phyloP scores from a whole-genome alignment of 2,113 vertebrate genomes.

The Etheostoma spectabile region DNA sequence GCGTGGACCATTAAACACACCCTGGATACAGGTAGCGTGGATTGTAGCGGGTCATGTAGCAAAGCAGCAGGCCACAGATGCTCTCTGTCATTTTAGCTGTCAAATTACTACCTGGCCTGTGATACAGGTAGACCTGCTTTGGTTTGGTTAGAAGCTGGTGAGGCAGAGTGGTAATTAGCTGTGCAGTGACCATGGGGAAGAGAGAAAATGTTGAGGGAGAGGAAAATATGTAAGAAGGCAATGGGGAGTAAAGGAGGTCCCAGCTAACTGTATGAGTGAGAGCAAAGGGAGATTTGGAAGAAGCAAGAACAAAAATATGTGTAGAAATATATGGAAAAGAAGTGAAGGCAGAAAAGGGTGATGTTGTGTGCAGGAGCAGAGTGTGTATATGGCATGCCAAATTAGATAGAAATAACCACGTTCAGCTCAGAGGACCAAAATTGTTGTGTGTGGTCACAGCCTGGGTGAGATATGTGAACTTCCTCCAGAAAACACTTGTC shows the following conservation, averaged over 20 bases:
- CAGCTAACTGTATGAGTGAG: background rate
- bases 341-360: slow-evolving; percentile 21
- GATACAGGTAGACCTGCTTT: slow-evolving; percentile 19
- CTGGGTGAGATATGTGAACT: slow-evolving; percentile 50
- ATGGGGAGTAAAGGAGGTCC: slow-evolving; percentile 11
- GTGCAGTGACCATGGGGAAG: background rate
- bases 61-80: slow-evolving; percentile 49
- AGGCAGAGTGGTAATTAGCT: slow-evolving; percentile 52
- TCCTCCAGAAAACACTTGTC: slow-evolving; percentile 73
- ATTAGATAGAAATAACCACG: slow-evolving; percentile 65
- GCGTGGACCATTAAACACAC: slow-evolving; percentile 59
- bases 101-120: slow-evolving; percentile 46
- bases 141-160: slow-evolving; percentile 17
- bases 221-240: slow-evolving; percentile 23
- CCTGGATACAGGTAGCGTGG: slow-evolving; percentile 31
- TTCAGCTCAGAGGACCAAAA: slow-evolving; percentile 66
- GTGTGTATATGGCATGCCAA: slow-evolving; percentile 64
- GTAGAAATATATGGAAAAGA: slow-evolving; percentile 22
- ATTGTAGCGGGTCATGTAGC: slow-evolving; percentile 33
- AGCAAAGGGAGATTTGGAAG: background rate
- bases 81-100: slow-evolving; percentile 48
- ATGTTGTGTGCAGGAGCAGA: slow-evolving; percentile 40
- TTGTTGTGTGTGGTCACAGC: slow-evolving; percentile 64
- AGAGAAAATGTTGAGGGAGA: slow-evolving; percentile 47
- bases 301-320: slow-evolving; percentile 28